These are phyloP conservation scores for Cynodonichthys magdalenae DNA, from an alignment of 2,797 vertebrate species.

Conservation along the genomic window DNA sequence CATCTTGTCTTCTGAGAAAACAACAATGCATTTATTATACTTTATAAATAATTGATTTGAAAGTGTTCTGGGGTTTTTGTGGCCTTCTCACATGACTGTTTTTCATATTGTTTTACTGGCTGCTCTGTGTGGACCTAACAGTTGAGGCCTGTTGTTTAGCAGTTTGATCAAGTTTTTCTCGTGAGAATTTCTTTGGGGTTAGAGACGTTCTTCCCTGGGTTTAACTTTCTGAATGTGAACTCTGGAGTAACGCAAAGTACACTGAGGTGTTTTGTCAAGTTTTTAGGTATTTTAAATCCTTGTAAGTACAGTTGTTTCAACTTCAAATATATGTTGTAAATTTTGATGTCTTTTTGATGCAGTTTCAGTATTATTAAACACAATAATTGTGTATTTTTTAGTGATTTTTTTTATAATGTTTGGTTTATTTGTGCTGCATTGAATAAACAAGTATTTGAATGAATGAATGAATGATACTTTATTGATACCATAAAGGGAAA, in stretches of 20 bases:
- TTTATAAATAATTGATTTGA: background rate
- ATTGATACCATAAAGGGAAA: no score
- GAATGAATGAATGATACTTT: no score
- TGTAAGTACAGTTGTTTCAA: conserved; percentile 46
- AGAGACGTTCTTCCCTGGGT: conserved; percentile 6
- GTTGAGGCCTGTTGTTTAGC: background rate
- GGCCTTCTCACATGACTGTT: background rate
- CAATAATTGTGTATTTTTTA: conserved; percentile 63
- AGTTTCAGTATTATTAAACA: conserved; percentile 44
- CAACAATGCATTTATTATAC: background rate
- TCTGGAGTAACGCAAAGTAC: conserved; percentile 2
- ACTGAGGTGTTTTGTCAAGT: conserved; percentile 3
- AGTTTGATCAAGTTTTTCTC: conserved; percentile 2
- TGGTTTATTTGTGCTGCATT: conserved; percentile 56
- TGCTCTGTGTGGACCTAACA: background rate
- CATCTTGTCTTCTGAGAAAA: background rate
- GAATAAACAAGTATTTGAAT: conserved; percentile 47
- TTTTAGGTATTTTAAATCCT: conserved; percentile 24
- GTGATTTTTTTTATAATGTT: conserved; percentile 70
- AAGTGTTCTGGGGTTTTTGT: background rate
- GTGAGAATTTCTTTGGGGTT: conserved; percentile 3
- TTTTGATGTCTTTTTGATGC: conserved; percentile 29
- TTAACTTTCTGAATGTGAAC: background rate
- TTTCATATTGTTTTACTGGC: background rate
- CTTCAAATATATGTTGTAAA: conserved; percentile 49